Evolutionary conservation across 2,113 vertebrate species (phyloP), one percentile per base, ranked within the genome.

Genomic region (Turnix velox): DNA sequence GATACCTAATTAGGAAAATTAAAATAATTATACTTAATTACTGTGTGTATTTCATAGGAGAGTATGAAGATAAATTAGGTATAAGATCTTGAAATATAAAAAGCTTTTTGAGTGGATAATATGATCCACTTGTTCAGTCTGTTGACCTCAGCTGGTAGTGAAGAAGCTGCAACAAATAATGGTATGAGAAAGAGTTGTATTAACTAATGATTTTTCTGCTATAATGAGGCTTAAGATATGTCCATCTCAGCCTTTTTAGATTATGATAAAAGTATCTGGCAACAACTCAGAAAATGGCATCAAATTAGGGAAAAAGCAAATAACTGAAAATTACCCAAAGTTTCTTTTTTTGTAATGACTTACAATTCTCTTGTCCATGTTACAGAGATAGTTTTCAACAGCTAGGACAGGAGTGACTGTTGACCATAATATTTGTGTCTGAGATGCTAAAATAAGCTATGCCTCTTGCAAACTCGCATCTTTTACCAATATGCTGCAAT

Each of bases 11-110:
- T 95, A 82, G 43, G 66, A 89, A 82, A 91, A 87, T 62, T 7
- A 84, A 37, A 48, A 82, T 94, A 72, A 93, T 94, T 43, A 84
- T 68, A n/a, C 25, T 78, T 93, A 92, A 94, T 94, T 93, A 74
- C 51, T 84, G 22, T 87, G 43, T 69, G 61, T 87, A 6, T 89
- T 91, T 94, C 77, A 75, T 68, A 79, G 23, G 19, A 30, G 52
- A 89, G 17, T 67, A 52, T 59, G 61, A 88, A 65, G 46, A 84
- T 88, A 92, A 87, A 94, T 91, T 89, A 84, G 31, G 8, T 87
- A 16, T 48, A 75, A 94, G 69, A 91, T 51, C 48, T 57, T 82
- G 69, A 87, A 87, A 79, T 88, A 82, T 45, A 67, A 90, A 92
- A 92, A 92, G 73, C 46, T 84, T 90, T 84, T 1, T 57, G 68